phyloP scores from a whole-genome alignment of 2,797 vertebrate species.

The Mergus octosetaceus region DNA sequence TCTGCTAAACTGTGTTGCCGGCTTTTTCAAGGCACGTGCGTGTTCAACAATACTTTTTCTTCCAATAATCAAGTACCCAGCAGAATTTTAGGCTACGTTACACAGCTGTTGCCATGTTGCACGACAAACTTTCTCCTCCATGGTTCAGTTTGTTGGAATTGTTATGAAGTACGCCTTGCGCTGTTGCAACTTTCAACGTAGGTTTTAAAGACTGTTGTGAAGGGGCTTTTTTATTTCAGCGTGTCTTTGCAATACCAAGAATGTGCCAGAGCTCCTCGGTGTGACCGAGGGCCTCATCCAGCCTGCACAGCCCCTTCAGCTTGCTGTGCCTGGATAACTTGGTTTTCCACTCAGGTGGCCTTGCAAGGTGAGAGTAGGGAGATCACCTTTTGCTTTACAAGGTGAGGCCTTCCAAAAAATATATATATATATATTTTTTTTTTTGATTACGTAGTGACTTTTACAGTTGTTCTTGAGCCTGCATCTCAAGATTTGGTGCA shows the following conservation, averaged over 20 bases:
- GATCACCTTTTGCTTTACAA: not conserved
- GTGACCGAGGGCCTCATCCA: not conserved
- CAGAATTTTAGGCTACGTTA: not conserved
- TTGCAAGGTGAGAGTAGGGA: not conserved
- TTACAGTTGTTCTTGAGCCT: not conserved
- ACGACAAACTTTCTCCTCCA: not conserved
- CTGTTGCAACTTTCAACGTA: not conserved
- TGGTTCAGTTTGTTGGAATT: not conserved
- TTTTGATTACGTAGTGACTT: not conserved
- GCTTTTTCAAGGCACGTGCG: fast-evolving
- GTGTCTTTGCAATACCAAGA: not conserved
- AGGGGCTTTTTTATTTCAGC: not conserved
- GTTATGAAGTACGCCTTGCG: fast-evolving
- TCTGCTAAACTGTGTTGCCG: not conserved
- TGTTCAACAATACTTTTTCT: not conserved
- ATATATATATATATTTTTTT: no score
- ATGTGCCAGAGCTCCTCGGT: not conserved
- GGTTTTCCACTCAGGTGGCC: not conserved
- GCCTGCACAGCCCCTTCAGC: not conserved
- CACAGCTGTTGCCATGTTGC: not conserved
- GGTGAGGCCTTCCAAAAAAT: not conserved
- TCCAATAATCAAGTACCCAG: not conserved
- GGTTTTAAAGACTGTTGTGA: not conserved
- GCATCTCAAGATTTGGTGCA: not conserved
- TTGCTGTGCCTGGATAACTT: not conserved